phyloP scores from a whole-genome alignment of 2,113 vertebrate genomes.

The Anarrhichthys ocellatus region DNA sequence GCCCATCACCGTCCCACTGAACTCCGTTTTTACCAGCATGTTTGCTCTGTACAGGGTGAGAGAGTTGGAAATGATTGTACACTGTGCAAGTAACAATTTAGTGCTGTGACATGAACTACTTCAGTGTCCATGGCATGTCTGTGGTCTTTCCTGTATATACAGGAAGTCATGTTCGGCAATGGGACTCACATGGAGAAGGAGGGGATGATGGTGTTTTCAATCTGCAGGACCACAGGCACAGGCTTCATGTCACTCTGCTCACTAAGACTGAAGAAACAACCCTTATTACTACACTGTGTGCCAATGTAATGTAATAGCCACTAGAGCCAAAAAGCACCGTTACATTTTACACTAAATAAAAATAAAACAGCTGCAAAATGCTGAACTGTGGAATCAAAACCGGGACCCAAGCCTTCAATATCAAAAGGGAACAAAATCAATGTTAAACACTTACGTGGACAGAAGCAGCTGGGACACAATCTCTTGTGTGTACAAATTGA shows the following conservation, averaged over 20 bases:
- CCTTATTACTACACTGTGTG: not conserved
- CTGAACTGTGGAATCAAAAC: not conserved
- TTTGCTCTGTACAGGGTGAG: constrained; percentile 56
- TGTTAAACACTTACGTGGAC: constrained; percentile 88
- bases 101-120: not conserved
- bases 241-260: constrained; percentile 87
- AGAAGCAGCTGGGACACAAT: constrained; percentile 84
- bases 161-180: not conserved
- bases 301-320: not conserved
- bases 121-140: not conserved
- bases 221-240: constrained; percentile 80
- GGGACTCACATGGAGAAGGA: constrained; percentile 86
- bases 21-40: constrained; percentile 73
- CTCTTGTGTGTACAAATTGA: constrained; percentile 86
- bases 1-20: constrained; percentile 90
- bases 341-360: not conserved
- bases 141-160: constrained; percentile 18
- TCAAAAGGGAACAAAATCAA: not conserved
- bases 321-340: not conserved
- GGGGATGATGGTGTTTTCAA: constrained; percentile 88
- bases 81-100: not conserved
- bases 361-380: not conserved
- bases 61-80: constrained; percentile 8
- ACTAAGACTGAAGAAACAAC: constrained; percentile 85
- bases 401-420: not conserved